Conservation (phyloP, 2,888 invertebrate species). For the Thymelicus sylvestris region DNA sequence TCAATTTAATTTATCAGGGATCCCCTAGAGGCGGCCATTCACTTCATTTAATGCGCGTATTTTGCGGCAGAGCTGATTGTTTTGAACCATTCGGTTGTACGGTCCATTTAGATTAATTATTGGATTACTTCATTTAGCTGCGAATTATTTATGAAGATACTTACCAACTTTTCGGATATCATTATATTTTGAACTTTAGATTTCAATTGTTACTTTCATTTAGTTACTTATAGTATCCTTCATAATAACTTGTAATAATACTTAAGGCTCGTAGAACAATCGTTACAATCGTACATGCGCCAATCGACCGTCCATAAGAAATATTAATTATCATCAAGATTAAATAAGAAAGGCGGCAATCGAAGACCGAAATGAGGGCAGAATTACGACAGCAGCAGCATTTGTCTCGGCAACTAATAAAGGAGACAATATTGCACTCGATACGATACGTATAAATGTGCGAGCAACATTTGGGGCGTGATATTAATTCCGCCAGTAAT, state of each 20-base stretch:
- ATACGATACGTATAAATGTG: constrained; percentile 84
- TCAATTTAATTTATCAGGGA: constrained; percentile 85
- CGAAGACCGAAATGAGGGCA: constrained; percentile 69
- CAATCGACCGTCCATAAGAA: constrained; percentile 50
- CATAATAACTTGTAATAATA: constrained; percentile 13
- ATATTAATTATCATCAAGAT: constrained; percentile 79
- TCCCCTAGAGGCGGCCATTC: constrained; percentile 82
- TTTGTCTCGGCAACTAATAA: constrained; percentile 83
- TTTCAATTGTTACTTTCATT: background rate
- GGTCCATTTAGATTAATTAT: constrained; percentile 85
- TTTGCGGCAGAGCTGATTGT: constrained; percentile 84
- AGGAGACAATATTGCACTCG: constrained; percentile 85
- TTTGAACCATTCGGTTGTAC: constrained; percentile 84
- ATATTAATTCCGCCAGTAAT: constrained; percentile 84
- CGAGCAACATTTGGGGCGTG: constrained; percentile 82
- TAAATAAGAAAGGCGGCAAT: constrained; percentile 78
- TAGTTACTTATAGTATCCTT: background rate
- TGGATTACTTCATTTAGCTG: constrained; percentile 83
- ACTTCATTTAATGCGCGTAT: constrained; percentile 85
- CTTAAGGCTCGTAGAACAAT: background rate
- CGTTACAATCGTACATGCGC: background rate
- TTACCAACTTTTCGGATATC: constrained; percentile 22
- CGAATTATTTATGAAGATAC: constrained; percentile 66
- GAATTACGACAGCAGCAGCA: constrained; percentile 74
- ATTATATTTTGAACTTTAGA: constrained; percentile 5